phyloP scores from a whole-genome alignment of 2,888 invertebrate genomes.

The Schrankia costaestrigalis region DNA sequence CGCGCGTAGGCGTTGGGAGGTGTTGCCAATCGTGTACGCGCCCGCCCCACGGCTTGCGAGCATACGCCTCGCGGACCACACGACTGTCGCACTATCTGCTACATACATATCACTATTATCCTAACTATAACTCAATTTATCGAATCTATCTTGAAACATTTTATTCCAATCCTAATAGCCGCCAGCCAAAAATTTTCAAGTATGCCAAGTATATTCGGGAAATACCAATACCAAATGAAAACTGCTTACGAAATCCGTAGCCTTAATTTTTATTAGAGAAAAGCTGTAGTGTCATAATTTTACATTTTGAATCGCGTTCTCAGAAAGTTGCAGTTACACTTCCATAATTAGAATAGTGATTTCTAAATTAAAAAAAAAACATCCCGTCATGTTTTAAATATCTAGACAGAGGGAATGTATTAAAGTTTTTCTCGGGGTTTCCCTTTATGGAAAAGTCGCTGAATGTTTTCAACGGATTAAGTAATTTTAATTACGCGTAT shows the following conservation, averaged over 20 bases:
- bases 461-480: constrained; percentile 12
- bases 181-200: too few species aligned
- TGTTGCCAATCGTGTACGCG: constrained; percentile 73
- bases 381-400: constrained; percentile 8
- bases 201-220: too few species aligned
- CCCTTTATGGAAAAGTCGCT: constrained; percentile 23
- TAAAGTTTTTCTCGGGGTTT: constrained; percentile 18
- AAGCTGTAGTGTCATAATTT: constrained; percentile 4
- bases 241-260: too few species aligned
- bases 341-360: constrained; percentile 10
- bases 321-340: constrained; percentile 7
- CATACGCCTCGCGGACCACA: constrained; percentile 48
- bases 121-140: constrained; percentile 19
- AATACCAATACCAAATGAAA: too few species aligned
- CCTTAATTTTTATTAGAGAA: too few species aligned
- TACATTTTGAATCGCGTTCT: constrained; percentile 15
- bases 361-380: constrained; percentile 16
- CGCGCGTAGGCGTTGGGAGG: constrained; percentile 80
- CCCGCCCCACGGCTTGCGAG: constrained; percentile 63
- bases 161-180: too few species aligned
- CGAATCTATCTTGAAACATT: too few species aligned
- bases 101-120: constrained; percentile 19
- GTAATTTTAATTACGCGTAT: constrained; percentile 13
- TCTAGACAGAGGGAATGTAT: constrained; percentile 5
- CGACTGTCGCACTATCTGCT: neutral